Base-by-base conservation (phyloP, 2,113 vertebrate species). In the Nothoprocta pentlandii region DNA sequence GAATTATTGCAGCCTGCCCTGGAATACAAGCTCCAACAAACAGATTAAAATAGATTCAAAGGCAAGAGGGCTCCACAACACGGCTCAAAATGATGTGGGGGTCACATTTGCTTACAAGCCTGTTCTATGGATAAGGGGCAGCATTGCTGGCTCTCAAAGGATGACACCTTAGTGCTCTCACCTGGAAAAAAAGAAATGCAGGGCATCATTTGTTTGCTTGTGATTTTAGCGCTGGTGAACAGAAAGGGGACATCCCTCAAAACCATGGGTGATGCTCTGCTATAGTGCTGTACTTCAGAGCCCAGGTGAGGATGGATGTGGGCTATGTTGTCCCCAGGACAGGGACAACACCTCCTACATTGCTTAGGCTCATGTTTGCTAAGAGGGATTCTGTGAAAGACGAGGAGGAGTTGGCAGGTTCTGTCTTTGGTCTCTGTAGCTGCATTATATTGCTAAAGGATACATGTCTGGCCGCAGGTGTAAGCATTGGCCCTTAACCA, bases 21-120 rank as follows among this genome's bases (percentile, higher is more conserved):
- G 81, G 44, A 82, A 93, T 9, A 91, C 49, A 96, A 69, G 66
- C 76, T 53, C 23, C 51, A 91, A 80, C 87, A 93, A 89, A 87
- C 84, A 87, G 51, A 64, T 90, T 82, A 73, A 95, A 92, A 77
- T 21, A 66, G 70, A 88, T 89, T 93, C 67, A 84, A 95, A 92
- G 76, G 70, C 82, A 83, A 90, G 80, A 71, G 5, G 10, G 84
- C 76, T 79, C 89, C 73, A 78, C 34, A 61, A 32, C 41, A 59
- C 19, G 59, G 88, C 62, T 95, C 70, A 82, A 82, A 85, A 91
- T 39, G 46, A 20, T 32, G 30, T 70, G 61, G 68, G 68, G 39
- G 22, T 74, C 5, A 0, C 16, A 34, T 85, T 39, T 36, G 8
- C 59, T 41, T 59, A 77, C 66, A 70, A 92, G 66, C 16, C 25